Conservation (phyloP, 2,888 invertebrate genomes). For the Esperia sulphurella region DNA sequence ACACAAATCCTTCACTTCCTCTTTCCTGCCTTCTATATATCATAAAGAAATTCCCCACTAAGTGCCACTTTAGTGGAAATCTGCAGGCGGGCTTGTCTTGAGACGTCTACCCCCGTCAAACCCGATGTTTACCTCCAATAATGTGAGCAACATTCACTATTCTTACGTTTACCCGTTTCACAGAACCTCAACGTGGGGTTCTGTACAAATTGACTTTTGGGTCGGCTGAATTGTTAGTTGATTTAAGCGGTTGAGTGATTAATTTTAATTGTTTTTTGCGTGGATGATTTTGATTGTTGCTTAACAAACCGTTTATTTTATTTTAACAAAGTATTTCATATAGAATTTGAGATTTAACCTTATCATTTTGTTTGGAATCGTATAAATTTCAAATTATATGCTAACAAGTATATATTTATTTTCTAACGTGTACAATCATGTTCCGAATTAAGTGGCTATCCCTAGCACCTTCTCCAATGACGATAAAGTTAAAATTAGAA, state of each 20-base stretch:
- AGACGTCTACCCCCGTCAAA: slow-evolving; percentile 37
- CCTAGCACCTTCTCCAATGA: too few species aligned
- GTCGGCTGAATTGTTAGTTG: not conserved
- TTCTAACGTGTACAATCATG: too few species aligned
- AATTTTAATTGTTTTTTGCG: too few species aligned
- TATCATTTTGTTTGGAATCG: too few species aligned
- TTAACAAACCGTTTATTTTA: too few species aligned
- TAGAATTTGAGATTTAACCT: not conserved
- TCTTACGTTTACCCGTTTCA: slow-evolving; percentile 36
- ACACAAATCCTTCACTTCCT: not conserved
- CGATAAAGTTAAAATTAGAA: too few species aligned
- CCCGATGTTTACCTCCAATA: slow-evolving; percentile 30
- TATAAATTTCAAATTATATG: too few species aligned
- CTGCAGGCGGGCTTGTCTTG: slow-evolving; percentile 21
- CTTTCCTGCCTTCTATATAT: not conserved
- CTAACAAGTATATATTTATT: too few species aligned
- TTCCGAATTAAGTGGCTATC: too few species aligned
- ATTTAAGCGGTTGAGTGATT: not conserved
- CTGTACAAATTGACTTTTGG: slow-evolving; percentile 30
- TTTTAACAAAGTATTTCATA: too few species aligned
- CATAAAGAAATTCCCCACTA: slow-evolving; percentile 7
- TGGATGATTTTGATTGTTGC: too few species aligned
- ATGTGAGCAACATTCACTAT: slow-evolving; percentile 28
- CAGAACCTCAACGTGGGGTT: slow-evolving; percentile 18
- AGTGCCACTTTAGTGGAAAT: slow-evolving; percentile 21